Conservation (phyloP, 2,797 vertebrate genomes). For the Lutjanus argentimaculatus region DNA sequence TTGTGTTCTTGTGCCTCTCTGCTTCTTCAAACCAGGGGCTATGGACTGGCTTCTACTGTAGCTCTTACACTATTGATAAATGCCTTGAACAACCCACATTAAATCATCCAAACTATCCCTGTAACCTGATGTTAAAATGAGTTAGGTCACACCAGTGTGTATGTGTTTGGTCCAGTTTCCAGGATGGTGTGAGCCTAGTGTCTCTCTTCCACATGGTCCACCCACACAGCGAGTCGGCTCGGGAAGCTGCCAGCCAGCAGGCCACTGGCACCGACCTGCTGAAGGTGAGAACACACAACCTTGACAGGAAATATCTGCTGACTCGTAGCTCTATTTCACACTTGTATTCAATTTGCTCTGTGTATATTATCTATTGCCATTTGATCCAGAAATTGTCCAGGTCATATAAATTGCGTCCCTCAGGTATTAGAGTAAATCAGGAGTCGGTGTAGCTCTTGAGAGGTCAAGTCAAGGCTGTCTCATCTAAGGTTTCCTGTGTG, state of each 20-base stretch:
- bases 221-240: conserved; percentile 90
- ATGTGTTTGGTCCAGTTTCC: conserved; percentile 81
- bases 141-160: not conserved
- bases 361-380: conserved; percentile 8
- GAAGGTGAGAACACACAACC: conserved; percentile 85
- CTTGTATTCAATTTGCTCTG: not conserved
- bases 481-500: conserved; percentile 63
- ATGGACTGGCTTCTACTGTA: no score
- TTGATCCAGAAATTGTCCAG: conserved; percentile 27
- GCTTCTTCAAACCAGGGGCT: no score
- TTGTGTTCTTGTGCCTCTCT: no score
- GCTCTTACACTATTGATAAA: no score
- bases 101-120: no score
- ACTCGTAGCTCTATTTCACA: conserved; percentile 3
- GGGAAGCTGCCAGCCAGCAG: conserved; percentile 84
- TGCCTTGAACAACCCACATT: no score
- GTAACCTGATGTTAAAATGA: not conserved
- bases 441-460: conserved; percentile 44
- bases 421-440: conserved; percentile 31
- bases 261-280: conserved; percentile 89
- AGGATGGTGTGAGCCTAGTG: conserved; percentile 90
- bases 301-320: not conserved
- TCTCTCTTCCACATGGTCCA: conserved; percentile 92
- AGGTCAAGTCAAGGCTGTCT: conserved; percentile 52
- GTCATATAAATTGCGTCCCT: conserved; percentile 21